Evolutionary conservation across 2,888 invertebrate genomes (phyloP).

Genomic region (Merodon equestris): DNA sequence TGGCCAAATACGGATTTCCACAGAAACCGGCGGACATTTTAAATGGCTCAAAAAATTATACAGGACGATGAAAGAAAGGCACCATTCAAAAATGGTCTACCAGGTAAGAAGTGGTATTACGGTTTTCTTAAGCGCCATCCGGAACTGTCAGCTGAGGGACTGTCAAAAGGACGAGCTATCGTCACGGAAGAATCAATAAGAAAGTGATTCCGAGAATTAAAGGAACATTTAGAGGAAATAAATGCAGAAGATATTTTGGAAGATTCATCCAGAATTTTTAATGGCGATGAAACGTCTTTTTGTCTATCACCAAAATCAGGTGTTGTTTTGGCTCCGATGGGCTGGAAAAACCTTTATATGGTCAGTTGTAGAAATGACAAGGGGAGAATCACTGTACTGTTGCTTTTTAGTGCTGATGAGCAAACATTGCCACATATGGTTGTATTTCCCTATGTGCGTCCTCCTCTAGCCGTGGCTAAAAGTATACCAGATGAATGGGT

Average conservation of each 20-base stretch:
- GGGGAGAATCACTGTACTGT: background rate
- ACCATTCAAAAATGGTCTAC: constrained; percentile 9
- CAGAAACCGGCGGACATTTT: background rate
- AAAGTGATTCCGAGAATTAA: background rate
- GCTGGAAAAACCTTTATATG: too few relatives aligned
- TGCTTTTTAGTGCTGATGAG: background rate
- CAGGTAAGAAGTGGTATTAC: constrained; percentile 24
- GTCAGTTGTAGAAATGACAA: background rate
- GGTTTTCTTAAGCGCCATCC: constrained; percentile 26
- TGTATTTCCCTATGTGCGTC: too few relatives aligned
- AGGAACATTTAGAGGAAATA: background rate
- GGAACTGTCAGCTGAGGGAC: background rate
- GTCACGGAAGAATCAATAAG: background rate
- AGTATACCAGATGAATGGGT: background rate
- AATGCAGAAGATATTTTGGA: background rate
- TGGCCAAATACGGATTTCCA: too few relatives aligned
- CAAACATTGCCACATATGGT: background rate
- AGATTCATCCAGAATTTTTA: background rate
- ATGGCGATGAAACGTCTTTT: background rate
- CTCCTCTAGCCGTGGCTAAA: too few relatives aligned
- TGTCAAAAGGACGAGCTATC: too few relatives aligned
- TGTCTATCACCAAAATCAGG: background rate
- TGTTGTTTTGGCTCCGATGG: background rate
- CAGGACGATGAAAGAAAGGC: constrained; percentile 10
- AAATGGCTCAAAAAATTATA: constrained; percentile 14